Conservation (phyloP, 2,113 vertebrate genomes). For the Laticauda colubrina region DNA sequence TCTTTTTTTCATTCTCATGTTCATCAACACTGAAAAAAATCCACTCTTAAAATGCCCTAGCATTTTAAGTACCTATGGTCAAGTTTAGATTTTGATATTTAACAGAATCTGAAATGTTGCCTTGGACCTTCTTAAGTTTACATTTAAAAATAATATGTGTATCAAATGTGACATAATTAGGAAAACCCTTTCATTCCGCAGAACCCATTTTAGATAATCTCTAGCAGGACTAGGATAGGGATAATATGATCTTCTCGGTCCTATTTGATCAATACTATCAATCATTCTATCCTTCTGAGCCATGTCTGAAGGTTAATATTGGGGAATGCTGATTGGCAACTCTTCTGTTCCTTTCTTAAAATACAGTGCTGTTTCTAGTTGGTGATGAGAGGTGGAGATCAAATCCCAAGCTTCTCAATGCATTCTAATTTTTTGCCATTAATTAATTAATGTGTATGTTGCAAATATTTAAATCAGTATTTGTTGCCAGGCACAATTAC, state of each 20-base stretch:
- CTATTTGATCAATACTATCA: neutral
- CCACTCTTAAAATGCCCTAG: neutral
- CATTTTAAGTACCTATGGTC: conserved; percentile 44
- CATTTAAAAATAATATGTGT: conserved; percentile 47
- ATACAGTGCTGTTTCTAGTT: neutral
- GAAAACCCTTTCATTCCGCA: conserved; percentile 53
- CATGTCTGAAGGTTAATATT: neutral
- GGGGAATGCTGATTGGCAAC: neutral
- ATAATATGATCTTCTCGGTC: neutral
- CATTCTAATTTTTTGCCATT: neutral
- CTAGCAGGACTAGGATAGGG: neutral
- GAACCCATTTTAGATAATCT: conserved; percentile 49
- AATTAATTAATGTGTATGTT: neutral
- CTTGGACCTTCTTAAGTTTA: conserved; percentile 42
- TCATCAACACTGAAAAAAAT: conserved; percentile 39
- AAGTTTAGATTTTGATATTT: conserved; percentile 63
- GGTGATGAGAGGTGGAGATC: neutral
- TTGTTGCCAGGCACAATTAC: neutral
- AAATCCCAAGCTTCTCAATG: neutral
- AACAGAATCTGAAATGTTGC: conserved; percentile 63
- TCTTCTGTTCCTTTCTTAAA: neutral
- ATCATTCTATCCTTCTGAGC: neutral
- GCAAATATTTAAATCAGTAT: neutral
- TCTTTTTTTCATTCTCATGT: conserved; percentile 66
- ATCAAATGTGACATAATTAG: conserved; percentile 57